Evolutionary conservation across 1,140 invertebrate species (phyloP), one percentile per base, ranked within the genome.

Genomic region (Drosophila tani): DNA sequence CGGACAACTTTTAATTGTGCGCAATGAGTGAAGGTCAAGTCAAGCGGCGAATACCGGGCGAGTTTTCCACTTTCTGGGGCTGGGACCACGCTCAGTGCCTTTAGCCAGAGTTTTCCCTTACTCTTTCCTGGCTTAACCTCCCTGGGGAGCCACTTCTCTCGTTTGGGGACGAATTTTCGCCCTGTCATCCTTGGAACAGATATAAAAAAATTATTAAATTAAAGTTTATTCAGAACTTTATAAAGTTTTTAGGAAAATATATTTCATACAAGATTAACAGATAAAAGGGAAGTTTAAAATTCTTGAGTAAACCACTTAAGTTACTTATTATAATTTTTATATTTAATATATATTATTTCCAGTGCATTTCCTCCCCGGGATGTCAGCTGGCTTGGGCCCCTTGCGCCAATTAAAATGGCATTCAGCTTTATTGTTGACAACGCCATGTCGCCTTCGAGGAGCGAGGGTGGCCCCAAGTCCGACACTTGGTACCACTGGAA

Each of bases 341-440:
- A 27, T 27, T 17, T 27, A 17, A 27, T 43, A 24, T 17, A 27
- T 17, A 27, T 43, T 17, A 8, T n/a, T 60, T 50, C 6, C 8
- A 56, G 57, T 75, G 58, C 29, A 41, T 8, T 15, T 56, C 19
- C 9, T 38, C 15, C 41, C 9, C 24, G 9, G 46, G 41, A 55
- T 80, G 83, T 64, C 76, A 88, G 27, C 55, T 38, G 40, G 32
- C 32, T 29, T 53, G 74, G 74, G 59, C 69, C 77, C 84, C 56
- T 51, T 68, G 81, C 85, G 81, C 69, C 81, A 88, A 88, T 88
- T 88, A 90, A 88, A 90, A 81, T 90, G 85, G 81, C 78, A 81
- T 88, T 88, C 79, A 56, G 75, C 74, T 74, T 75, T 56, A 70
- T 76, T 77, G 82, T 73, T 75, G 67, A 43, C 55, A 58, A 51